Percentiles rank a stretch among this genome's conserved stretches.
These are phyloP conservation scores for Brachionichthys hirsutus DNA, from an alignment of 2,113 vertebrate species.

Conservation along the genomic window DNA sequence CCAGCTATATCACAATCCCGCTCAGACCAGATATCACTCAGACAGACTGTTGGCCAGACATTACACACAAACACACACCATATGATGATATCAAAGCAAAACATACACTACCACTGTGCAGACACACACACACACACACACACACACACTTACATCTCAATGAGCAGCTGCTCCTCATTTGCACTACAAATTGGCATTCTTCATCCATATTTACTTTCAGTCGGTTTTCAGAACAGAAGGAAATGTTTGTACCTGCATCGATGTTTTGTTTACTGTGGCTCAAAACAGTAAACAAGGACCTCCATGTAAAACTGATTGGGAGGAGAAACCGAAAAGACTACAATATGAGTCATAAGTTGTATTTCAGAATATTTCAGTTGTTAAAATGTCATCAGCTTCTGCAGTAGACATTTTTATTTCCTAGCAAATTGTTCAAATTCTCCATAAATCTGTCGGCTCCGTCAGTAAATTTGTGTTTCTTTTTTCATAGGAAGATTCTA, in stretches of 20 bases:
- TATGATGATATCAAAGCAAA: constrained; percentile 63
- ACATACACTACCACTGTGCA: constrained; percentile 48
- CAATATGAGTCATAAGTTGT: no score
- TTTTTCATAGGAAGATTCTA: background rate
- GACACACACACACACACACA: constrained; percentile 9
- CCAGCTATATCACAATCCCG: constrained; percentile 54
- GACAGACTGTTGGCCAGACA: constrained; percentile 64
- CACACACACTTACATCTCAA: constrained; percentile 19
- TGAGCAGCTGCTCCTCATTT: constrained; percentile 70
- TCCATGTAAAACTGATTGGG: no score
- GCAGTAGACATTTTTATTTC: no score
- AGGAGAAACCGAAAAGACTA: background rate
- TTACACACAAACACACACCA: constrained; percentile 61
- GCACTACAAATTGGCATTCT: constrained; percentile 64
- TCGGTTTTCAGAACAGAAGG: constrained; percentile 33
- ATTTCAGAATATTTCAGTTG: no score
- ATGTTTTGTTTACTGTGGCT: constrained; percentile 24
- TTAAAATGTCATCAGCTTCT: no score
- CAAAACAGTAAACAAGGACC: constrained; percentile 24
- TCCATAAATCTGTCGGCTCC: no score
- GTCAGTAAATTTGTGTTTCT: background rate
- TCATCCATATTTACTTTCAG: constrained; percentile 51
- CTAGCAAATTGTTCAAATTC: no score
- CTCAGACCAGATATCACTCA: constrained; percentile 65
- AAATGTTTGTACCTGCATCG: constrained; percentile 20